These are phyloP conservation scores for Oreohelix idahoensis DNA, from an alignment of 1,140 invertebrate species.

Conservation along the genomic window DNA sequence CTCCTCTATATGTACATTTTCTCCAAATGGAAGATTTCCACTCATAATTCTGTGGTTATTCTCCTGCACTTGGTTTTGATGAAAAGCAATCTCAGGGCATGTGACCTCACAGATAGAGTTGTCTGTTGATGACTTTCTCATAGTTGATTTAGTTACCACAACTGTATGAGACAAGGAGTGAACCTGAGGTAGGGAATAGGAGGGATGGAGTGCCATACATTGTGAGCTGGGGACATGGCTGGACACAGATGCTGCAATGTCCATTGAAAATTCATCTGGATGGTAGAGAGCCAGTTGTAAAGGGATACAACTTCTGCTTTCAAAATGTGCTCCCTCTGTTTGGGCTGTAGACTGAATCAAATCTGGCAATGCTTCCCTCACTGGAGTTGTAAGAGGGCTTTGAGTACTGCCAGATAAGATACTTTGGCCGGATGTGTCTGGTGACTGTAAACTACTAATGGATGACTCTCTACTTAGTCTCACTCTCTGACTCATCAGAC, in stretches of 20 bases:
- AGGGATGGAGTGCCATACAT: neutral
- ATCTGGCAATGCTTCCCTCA: conserved; percentile 27
- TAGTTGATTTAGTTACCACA: conserved; percentile 12
- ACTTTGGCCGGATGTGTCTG: neutral
- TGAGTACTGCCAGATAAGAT: neutral
- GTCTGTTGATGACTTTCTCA: conserved; percentile 41
- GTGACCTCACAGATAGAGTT: conserved; percentile 25
- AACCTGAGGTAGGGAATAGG: conserved; percentile 33
- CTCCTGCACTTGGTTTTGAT: neutral
- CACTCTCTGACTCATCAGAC: conserved; percentile 40
- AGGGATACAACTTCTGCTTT: neutral
- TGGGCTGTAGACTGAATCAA: conserved; percentile 28
- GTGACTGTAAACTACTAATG: conserved; percentile 37
- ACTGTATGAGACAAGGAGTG: conserved; percentile 31
- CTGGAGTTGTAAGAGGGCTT: conserved; percentile 23
- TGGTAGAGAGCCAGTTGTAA: conserved; percentile 45
- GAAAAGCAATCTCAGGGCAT: neutral
- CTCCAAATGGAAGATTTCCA: neutral
- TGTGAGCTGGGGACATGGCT: neutral
- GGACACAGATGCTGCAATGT: conserved; percentile 30
- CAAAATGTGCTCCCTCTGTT: neutral
- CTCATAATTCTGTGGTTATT: neutral
- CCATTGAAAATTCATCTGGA: conserved; percentile 45
- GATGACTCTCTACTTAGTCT: conserved; percentile 44
- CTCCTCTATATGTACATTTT: neutral